Evolutionary conservation across 2,113 vertebrate species (phyloP), one percentile per base, ranked within the genome.

Genomic region (Phainopepla nitens): DNA sequence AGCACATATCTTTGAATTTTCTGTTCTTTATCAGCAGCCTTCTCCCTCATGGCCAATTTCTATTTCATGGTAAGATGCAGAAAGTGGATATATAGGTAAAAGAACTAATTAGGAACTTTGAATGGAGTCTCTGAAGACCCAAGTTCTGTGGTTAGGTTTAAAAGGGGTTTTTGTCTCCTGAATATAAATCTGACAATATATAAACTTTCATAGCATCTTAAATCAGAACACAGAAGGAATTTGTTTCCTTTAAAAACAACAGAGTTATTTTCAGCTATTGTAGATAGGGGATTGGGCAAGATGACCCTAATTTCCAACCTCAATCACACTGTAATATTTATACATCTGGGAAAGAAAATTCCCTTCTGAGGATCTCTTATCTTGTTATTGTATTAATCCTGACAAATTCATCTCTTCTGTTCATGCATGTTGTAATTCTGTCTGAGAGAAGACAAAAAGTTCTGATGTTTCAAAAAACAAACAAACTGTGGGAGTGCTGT

Each of bases 71-170:
- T 61, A 89, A 80, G 82, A 72, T 70, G 50, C 36, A 69, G 78
- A 88, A 85, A 82, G 39, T 72, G 53, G 53, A 87, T 96, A 85
- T 94, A 89, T 72, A 94, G 87, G 78, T 87, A 91, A 94, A 96
- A 85, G 73, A 91, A 70, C 71, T 95, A 93, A 96, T 97, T 94
- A 94, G 62, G 58, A 91, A 90, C 56, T 85, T 92, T 61, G 44
- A 90, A 88, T 49, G 85, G 66, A 61, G 57, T 82, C 93, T 91
- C 91, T 87, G 66, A 82, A 94, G 93, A 89, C 36, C 11, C 42
- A 53, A 8, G 33, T 85, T 85, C 57, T 50, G 53, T 65, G 50
- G 45, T 68, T 87, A 58, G 81, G 45, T 76, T 88, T n/a, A 33
- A 58, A 87, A 58, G 70, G 51, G 39, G 15, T 15, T 57, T 83